Evolutionary conservation across 2,113 vertebrate genomes (phyloP), one percentile per base, ranked within the genome.

Genomic region (Laticauda laticaudata): DNA sequence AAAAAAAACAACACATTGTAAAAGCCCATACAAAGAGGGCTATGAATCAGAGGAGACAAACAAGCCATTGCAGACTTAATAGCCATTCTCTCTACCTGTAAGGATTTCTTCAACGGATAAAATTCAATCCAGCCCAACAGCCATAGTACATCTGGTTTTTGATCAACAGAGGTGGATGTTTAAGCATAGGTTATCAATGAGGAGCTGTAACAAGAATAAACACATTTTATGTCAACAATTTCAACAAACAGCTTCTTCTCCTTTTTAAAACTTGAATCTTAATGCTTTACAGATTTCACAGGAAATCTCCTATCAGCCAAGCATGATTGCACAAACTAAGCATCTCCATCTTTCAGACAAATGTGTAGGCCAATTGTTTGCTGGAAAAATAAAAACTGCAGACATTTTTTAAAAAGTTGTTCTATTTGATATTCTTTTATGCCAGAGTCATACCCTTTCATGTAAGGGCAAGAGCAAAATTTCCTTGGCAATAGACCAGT

Each of bases 201-300:
- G 81, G 48, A 90, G 18, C 14, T 87, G 39, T 59, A 91, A 24
- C 18, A 86, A 64, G 88, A 51, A 92, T 0, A 96, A 92, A 88
- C 29, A 91, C 51, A 86, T 89, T 93, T 94, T 96, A 53, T 39
- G 95, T 96, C 97, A 97, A 95, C 91, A 92, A 87, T 88, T 9
- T 39, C 91, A 92, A 92, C 91, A 91, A 90, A 75, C 91, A 95
- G 93, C 87, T 94, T 95, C 95, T 96, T 94, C 91, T 69, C 95
- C 93, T 53, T 54, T 56, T 4, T 39, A 85, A 92, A 96, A 95
- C 93, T 96, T 92, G 91, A 81, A 86, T 94, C 90, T 90, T 96
- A 96, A 97, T 96, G 97, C 97, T 95, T 96, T 97, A 97, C 97
- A 97, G 97, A 97, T 97, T 97, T 95, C 93, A 93, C 95, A 97